phyloP scores from a whole-genome alignment of 2,797 vertebrate species.

The Anguilla pacifica region DNA sequence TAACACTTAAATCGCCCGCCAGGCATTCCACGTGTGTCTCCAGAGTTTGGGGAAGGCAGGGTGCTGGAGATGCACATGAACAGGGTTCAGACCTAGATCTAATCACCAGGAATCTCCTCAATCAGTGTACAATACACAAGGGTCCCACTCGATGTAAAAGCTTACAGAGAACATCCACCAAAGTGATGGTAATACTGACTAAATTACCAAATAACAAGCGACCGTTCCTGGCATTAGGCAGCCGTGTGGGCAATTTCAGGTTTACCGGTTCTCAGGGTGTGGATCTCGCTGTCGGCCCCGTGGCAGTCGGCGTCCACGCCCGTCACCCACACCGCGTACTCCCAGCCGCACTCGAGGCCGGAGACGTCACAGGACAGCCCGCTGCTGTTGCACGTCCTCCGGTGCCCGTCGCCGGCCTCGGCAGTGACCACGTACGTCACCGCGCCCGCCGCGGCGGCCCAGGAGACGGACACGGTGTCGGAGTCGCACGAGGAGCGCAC shows the following conservation, averaged over 20 bases:
- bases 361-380: conserved; percentile 63
- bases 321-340: conserved; percentile 63
- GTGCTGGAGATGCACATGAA: conserved; percentile 58
- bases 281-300: conserved; percentile 62
- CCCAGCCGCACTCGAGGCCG: conserved; percentile 66
- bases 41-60: conserved; percentile 68
- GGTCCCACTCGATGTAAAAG: neutral
- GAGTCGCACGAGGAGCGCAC: conserved; percentile 64
- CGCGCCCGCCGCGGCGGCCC: conserved; percentile 66
- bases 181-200: neutral
- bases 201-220: neutral
- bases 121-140: neutral
- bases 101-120: neutral
- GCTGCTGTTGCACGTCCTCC: conserved; percentile 62
- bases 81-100: neutral
- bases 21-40: conserved; percentile 61
- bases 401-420: conserved; percentile 45
- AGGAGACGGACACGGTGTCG: conserved; percentile 60
- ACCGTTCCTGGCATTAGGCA: neutral
- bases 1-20: conserved; percentile 65
- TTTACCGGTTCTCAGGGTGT: conserved; percentile 62
- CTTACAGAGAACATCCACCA: neutral
- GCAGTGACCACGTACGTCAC: conserved; percentile 65
- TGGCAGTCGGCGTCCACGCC: conserved; percentile 62
- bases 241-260: neutral